These are phyloP conservation scores for Oryzaephilus surinamensis DNA, from an alignment of 1,140 invertebrate species.

Conservation along the genomic window DNA sequence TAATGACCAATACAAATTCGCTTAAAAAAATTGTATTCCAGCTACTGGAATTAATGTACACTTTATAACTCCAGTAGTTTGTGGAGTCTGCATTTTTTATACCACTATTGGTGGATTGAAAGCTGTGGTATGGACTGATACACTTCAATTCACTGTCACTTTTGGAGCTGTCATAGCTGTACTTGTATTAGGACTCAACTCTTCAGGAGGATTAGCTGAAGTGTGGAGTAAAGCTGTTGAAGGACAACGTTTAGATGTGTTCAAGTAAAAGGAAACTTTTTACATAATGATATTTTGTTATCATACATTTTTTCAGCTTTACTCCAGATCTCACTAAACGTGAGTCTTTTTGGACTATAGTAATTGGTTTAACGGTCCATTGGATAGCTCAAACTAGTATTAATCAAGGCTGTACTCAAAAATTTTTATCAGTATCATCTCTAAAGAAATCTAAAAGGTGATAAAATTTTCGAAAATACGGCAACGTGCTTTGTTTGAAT, in stretches of 20 bases:
- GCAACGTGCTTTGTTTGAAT: not conserved
- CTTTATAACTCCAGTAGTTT: conserved; percentile 53
- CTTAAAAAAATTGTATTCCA: conserved; percentile 35
- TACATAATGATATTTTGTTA: conserved; percentile 1
- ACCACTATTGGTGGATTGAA: conserved; percentile 64
- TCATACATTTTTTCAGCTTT: conserved; percentile 43
- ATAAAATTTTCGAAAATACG: conserved; percentile 1
- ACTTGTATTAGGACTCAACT: conserved; percentile 37
- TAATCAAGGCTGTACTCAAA: conserved; percentile 50
- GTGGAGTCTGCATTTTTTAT: conserved; percentile 66
- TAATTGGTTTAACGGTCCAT: conserved; percentile 45
- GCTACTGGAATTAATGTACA: conserved; percentile 58
- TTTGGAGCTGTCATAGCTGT: conserved; percentile 53
- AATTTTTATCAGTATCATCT: conserved; percentile 45
- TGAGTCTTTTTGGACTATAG: conserved; percentile 48
- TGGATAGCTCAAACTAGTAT: conserved; percentile 47
- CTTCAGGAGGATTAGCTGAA: conserved; percentile 37
- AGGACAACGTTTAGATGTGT: conserved; percentile 40
- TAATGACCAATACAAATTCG: not conserved
- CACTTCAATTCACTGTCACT: conserved; percentile 56
- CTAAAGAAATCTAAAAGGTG: conserved; percentile 42
- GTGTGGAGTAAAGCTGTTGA: conserved; percentile 21
- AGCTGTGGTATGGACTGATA: conserved; percentile 63
- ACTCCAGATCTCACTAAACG: conserved; percentile 42
- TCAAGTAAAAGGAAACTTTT: conserved; percentile 14